These are phyloP conservation scores for Eupristina koningsbergeri DNA, from an alignment of 1,140 invertebrate genomes.

Conservation along the genomic window DNA sequence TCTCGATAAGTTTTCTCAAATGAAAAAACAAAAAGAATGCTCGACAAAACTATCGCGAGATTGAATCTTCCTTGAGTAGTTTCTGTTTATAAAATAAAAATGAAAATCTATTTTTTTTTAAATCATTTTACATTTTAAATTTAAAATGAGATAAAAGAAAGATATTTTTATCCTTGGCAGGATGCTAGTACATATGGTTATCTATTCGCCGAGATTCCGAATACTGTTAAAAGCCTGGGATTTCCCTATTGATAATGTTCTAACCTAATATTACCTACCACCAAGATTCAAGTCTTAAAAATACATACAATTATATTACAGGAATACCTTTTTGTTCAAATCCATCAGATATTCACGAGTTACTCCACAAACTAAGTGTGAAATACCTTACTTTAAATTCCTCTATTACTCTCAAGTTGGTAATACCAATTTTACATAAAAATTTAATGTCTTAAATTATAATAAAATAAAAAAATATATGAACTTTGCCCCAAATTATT, in stretches of 20 bases:
- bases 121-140: conserved; percentile 5
- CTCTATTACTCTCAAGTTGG: not conserved
- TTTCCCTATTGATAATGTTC: not conserved
- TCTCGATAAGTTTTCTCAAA: not conserved
- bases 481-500: no score
- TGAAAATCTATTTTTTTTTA: conserved; percentile 9
- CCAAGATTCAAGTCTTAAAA: conserved; percentile 8
- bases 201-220: not conserved
- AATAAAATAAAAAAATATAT: no score
- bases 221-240: conserved; percentile 6
- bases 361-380: not conserved
- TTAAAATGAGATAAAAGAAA: not conserved
- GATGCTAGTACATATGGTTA: not conserved
- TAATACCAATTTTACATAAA: no score
- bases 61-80: not conserved
- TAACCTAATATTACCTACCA: conserved; percentile 5
- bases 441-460: no score
- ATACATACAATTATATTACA: conserved; percentile 1
- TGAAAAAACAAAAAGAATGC: not conserved
- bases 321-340: not conserved
- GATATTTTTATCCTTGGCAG: not conserved
- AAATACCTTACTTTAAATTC: not conserved
- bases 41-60: not conserved
- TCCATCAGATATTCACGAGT: not conserved
- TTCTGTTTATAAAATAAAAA: not conserved